Conservation (phyloP, 2,797 vertebrate species). For the Pseudotriccus pelzelni region DNA sequence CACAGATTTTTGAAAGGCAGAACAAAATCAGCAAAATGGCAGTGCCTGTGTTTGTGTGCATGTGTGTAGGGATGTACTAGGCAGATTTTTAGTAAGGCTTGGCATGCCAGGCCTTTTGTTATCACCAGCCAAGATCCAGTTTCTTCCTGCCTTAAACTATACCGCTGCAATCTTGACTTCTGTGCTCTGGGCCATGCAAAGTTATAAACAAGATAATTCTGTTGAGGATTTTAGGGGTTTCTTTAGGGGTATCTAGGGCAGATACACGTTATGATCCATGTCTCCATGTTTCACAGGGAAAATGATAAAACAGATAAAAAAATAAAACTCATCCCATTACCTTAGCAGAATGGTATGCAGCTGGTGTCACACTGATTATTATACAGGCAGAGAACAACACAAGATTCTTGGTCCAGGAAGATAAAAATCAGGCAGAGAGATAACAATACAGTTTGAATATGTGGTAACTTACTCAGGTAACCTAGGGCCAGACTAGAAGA, state of each 20-base stretch:
- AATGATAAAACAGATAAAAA: not conserved
- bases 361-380: not conserved
- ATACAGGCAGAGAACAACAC: not conserved
- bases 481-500: not conserved
- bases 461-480: not conserved
- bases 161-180: not conserved
- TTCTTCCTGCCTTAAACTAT: not conserved
- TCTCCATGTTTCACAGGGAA: not conserved
- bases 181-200: not conserved
- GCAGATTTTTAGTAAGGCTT: not conserved
- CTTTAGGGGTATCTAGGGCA: no score
- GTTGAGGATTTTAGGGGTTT: not conserved
- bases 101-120: not conserved
- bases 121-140: not conserved
- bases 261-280: not conserved
- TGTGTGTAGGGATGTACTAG: not conserved
- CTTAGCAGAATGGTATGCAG: not conserved
- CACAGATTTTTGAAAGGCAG: not conserved
- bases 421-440: not conserved
- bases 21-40: not conserved
- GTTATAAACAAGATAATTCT: not conserved
- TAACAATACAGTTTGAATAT: not conserved
- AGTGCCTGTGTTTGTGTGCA: not conserved
- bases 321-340: not conserved
- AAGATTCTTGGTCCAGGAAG: not conserved